Percentiles rank a stretch among this genome's conserved stretches.
phyloP scores from a whole-genome alignment of 2,888 invertebrate species.

The Spialia ferax region DNA sequence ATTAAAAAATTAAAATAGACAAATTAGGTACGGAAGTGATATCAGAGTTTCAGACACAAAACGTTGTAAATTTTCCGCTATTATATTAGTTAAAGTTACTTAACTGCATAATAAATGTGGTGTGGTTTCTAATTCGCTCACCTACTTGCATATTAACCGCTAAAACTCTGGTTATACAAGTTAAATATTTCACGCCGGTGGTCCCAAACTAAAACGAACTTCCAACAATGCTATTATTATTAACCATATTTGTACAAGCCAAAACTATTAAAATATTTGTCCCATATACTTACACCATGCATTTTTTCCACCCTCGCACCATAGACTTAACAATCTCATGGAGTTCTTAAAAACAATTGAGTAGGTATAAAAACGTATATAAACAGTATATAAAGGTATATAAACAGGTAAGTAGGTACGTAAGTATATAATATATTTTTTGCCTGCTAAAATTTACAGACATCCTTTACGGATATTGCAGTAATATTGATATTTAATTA shows the following conservation, averaged over 20 bases:
- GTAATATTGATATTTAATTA: too few relatives aligned
- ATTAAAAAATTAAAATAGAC: not conserved
- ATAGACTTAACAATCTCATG: constrained; percentile 11
- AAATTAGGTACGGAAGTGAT: not conserved
- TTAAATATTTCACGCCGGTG: constrained; percentile 55
- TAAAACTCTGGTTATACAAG: constrained; percentile 23
- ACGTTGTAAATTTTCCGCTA: not conserved
- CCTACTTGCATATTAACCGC: constrained; percentile 28
- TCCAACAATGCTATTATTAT: constrained; percentile 50
- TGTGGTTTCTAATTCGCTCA: constrained; percentile 24
- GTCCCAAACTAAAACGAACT: constrained; percentile 52
- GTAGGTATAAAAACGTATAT: too few relatives aligned
- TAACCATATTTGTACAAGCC: constrained; percentile 65
- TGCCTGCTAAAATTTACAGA: too few relatives aligned
- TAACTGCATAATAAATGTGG: not conserved
- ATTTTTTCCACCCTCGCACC: constrained; percentile 54
- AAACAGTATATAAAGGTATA: too few relatives aligned
- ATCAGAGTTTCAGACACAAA: too few relatives aligned
- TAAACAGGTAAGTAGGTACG: too few relatives aligned
- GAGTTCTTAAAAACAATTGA: not conserved
- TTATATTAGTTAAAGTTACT: not conserved
- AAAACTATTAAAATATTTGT: constrained; percentile 73
- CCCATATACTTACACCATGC: constrained; percentile 63
- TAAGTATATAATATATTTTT: too few relatives aligned
- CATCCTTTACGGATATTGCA: too few relatives aligned